Percentiles rank a stretch among this genome's conserved stretches.
phyloP scores from a whole-genome alignment of 2,113 vertebrate genomes.

The Aptenodytes patagonicus region DNA sequence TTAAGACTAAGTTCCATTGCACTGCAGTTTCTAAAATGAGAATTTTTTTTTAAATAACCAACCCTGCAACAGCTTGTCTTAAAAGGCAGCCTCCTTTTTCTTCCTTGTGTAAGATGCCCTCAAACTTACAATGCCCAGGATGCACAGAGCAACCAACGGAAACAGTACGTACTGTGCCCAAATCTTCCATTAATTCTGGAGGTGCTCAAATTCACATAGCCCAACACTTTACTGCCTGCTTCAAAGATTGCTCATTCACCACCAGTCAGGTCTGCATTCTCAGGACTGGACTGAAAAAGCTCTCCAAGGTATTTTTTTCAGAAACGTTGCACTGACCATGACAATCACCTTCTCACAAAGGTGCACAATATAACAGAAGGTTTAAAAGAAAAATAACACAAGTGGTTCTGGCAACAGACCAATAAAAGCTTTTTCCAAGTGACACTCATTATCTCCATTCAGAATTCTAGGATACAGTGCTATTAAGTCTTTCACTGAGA shows the following conservation, averaged over 20 bases:
- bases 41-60: neutral
- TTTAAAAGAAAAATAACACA: neutral
- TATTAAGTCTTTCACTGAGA: neutral
- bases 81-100: neutral
- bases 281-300: neutral
- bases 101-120: neutral
- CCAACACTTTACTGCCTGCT: neutral
- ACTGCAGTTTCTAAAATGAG: neutral
- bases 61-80: neutral
- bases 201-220: rapidly evolving
- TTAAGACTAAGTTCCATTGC: neutral
- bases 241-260: neutral
- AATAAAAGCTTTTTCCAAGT: neutral
- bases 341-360: neutral
- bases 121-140: neutral
- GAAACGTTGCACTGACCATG: neutral
- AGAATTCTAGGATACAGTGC: neutral
- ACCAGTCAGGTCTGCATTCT: neutral
- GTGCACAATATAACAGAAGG: neutral
- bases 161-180: rapidly evolving
- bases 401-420: neutral
- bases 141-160: rapidly evolving
- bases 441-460: neutral
- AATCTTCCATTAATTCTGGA: neutral
- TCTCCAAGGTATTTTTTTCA: neutral